These are phyloP conservation scores for Podocnemis expansa DNA, from an alignment of 2,113 vertebrate genomes.

Conservation along the genomic window DNA sequence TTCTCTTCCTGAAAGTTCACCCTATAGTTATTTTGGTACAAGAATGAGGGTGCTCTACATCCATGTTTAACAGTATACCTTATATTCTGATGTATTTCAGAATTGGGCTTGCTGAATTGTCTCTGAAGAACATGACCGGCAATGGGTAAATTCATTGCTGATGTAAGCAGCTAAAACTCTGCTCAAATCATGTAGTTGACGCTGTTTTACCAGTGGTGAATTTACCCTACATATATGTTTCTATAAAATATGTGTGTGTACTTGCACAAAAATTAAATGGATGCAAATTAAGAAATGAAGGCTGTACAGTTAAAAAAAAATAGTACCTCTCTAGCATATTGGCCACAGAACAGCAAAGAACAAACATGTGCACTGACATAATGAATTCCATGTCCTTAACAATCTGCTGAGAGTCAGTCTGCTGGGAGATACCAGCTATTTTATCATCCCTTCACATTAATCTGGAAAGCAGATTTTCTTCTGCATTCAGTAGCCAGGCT, in stretches of 20 bases:
- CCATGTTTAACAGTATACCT: not conserved
- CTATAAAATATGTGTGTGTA: not conserved
- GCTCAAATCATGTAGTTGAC: not conserved
- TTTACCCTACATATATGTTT: not conserved
- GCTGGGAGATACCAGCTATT: not conserved
- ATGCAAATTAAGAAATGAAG: not conserved
- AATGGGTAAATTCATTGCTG: not conserved
- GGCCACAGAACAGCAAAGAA: not conserved
- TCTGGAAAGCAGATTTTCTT: not conserved
- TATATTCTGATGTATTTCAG: not conserved
- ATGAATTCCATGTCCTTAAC: not conserved
- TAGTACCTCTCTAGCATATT: not conserved
- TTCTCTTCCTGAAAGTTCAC: not conserved
- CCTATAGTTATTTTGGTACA: not conserved
- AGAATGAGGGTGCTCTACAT: too few species aligned
- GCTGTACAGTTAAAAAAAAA: not conserved
- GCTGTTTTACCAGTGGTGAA: not conserved
- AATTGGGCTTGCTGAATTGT: not conserved
- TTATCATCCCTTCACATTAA: constrained; percentile 1
- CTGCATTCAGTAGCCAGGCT: not conserved
- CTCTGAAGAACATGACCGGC: not conserved
- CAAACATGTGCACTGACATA: not conserved
- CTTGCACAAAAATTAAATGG: not conserved
- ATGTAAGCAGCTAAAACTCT: not conserved
- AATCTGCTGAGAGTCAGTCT: not conserved